Base-by-base conservation (phyloP, 2,888 invertebrate species). In the Penaeus monodon region DNA sequence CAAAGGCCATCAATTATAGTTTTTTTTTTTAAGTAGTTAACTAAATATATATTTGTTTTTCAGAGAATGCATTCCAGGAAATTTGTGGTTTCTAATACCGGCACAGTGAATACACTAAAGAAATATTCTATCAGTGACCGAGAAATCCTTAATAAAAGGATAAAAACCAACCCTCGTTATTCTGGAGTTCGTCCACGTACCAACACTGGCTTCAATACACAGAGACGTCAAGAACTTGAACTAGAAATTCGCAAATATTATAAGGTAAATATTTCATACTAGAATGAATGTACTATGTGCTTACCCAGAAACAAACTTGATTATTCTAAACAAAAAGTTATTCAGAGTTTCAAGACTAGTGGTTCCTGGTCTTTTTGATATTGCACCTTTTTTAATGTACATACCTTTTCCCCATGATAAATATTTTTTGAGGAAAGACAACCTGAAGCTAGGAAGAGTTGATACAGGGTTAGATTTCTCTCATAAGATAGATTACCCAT, bases 191-290 rank as follows among this genome's bases (percentile, higher is more conserved):
- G 57, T 17, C 27, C 89, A 27, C 81, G 87, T 4, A 89, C 89
- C 64, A 81, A 89, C 64, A 84, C 87, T 38, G 89, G 89, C 17
- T 89, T 78, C 44, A 89, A 89, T 29, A 73, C 84, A n/a, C 77
- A 81, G 68, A 33, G 81, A 24, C 64, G 84, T 22, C 84, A 87
- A 24, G 84, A 84, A 29, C 63, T 89, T 4, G 86, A 89, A 33
- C 49, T 74, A 12, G 89, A 89, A 79, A 86, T 89, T 6, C 64
- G 81, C n/a, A 89, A 87, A 44, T 89, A 89, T 79, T 89, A 87
- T 76, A 89, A 85, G 82, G 87, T 89, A n/a, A 77, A 57, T 63
- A 57, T 65, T 38, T 81, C 10, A 0, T 63, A 38, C 22, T 8
- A 38, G 20, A 10, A 38, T 77, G 20, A 20, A 77, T 38, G 7